These are phyloP conservation scores for Lanius ludovicianus DNA, from an alignment of 2,113 vertebrate genomes.

Conservation along the genomic window DNA sequence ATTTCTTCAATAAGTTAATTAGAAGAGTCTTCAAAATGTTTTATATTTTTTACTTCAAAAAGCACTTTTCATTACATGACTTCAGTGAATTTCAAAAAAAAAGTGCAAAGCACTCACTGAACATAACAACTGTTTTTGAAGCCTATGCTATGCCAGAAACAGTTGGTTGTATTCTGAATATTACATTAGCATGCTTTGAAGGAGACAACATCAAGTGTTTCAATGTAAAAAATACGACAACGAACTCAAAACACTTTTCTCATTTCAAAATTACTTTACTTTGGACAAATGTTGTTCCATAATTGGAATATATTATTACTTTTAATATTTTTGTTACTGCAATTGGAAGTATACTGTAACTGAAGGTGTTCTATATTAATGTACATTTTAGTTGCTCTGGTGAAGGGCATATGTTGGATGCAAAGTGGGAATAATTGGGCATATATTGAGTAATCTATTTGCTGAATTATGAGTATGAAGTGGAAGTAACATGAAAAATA, in stretches of 20 bases:
- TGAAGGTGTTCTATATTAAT: neutral
- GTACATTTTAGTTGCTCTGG: neutral
- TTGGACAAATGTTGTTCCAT: neutral
- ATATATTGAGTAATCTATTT: neutral
- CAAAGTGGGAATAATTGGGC: neutral
- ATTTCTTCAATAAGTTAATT: neutral
- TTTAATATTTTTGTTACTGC: neutral
- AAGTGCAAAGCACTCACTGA: neutral
- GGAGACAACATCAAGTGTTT: neutral
- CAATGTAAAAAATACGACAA: neutral
- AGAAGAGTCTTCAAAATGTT: neutral
- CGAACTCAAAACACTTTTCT: neutral
- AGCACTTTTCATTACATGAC: neutral
- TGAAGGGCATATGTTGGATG: neutral
- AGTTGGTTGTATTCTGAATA: neutral
- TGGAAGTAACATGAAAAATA: neutral
- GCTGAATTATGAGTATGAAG: neutral
- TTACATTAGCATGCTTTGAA: neutral
- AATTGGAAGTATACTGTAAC: neutral
- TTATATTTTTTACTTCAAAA: neutral
- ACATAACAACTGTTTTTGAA: neutral
- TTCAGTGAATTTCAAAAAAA: neutral
- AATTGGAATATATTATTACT: neutral
- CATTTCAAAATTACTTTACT: neutral
- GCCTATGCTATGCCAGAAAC: neutral